phyloP scores from a whole-genome alignment of 2,888 invertebrate species.

The Anthophora plumipes region DNA sequence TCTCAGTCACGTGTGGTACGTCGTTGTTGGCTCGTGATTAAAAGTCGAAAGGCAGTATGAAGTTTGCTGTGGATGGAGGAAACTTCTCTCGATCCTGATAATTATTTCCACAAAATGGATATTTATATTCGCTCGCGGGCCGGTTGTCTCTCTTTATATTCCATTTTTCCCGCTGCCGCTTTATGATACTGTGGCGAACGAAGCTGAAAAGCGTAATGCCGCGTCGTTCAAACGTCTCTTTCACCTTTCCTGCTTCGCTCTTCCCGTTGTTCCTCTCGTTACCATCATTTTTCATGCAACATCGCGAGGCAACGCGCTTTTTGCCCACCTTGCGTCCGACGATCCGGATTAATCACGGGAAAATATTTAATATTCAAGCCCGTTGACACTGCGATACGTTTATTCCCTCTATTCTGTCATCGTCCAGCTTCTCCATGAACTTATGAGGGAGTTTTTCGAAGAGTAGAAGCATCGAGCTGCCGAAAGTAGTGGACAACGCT shows the following conservation, averaged over 20 bases:
- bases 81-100: conserved; percentile 28
- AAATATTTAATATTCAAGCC: conserved; percentile 5
- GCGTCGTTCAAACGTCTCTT: neutral
- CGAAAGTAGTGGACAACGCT: too few species aligned
- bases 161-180: conserved; percentile 2
- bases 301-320: neutral
- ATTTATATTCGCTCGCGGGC: conserved; percentile 26
- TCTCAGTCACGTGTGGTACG: conserved; percentile 35
- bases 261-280: neutral
- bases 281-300: conserved; percentile 27
- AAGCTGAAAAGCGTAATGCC: conserved; percentile 2
- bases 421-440: neutral
- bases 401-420: neutral
- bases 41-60: conserved; percentile 38
- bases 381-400: neutral
- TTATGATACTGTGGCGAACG: conserved; percentile 18
- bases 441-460: neutral
- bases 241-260: neutral
- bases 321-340: neutral
- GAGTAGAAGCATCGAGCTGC: too few species aligned
- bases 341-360: conserved; percentile 4
- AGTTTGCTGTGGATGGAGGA: too few species aligned
- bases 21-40: conserved; percentile 58
- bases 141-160: conserved; percentile 20
- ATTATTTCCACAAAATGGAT: conserved; percentile 50